Evolutionary conservation across 1,140 invertebrate genomes (phyloP).

Genomic region (Drosophila rufa): DNA sequence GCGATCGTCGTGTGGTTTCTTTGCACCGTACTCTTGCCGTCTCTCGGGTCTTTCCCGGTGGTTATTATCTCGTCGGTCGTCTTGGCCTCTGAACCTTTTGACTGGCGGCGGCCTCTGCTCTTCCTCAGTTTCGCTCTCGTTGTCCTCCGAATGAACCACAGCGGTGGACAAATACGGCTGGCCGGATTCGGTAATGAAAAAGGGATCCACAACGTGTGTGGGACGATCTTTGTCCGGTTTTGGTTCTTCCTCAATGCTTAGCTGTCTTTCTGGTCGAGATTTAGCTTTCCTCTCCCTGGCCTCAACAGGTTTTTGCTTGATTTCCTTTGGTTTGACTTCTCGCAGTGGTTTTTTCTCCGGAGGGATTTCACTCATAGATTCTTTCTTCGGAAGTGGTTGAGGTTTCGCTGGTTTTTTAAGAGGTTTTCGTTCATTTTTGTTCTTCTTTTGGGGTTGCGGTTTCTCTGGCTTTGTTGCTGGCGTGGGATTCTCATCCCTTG

Average conservation of each 20-base stretch:
- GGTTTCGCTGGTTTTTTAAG: neutral
- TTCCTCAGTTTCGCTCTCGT: conserved; percentile 42
- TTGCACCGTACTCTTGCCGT: conserved; percentile 7
- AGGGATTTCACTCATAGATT: neutral
- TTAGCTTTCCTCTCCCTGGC: conserved; percentile 5
- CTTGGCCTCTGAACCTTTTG: neutral
- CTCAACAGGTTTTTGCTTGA: neutral
- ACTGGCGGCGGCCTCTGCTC: conserved; percentile 1
- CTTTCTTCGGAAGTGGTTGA: neutral
- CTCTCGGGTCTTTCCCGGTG: neutral
- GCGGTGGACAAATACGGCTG: conserved; percentile 87
- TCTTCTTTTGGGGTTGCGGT: conserved; percentile 1
- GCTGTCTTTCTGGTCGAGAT: neutral
- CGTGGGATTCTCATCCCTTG: neutral
- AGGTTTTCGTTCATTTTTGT: neutral
- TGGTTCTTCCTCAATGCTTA: conserved; percentile 18
- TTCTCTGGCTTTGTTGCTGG: neutral
- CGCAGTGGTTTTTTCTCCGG: neutral
- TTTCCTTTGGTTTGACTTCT: neutral
- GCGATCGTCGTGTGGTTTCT: conserved; percentile 17
- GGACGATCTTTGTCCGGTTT: conserved; percentile 34
- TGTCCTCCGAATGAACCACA: conserved; percentile 67
- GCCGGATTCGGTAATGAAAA: conserved; percentile 87
- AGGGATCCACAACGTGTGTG: conserved; percentile 86
- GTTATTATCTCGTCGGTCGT: conserved; percentile 13